phyloP scores from a whole-genome alignment of 1,140 invertebrate genomes.

The Drosophila miranda region DNA sequence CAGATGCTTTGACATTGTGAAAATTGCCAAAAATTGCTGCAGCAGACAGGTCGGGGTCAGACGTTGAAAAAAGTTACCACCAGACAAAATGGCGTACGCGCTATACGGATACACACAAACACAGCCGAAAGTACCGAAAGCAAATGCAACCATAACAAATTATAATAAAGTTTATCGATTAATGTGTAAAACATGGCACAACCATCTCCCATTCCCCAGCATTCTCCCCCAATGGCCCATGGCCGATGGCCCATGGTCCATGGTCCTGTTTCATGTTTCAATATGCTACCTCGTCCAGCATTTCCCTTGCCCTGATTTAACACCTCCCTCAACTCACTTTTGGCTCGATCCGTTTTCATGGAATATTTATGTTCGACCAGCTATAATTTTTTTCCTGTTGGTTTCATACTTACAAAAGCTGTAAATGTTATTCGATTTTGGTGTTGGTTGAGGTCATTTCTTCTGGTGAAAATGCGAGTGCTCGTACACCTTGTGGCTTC shows the following conservation, averaged over 20 bases:
- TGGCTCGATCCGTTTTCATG: constrained; percentile 31
- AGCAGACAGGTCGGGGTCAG: constrained; percentile 34
- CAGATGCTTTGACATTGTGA: constrained; percentile 46
- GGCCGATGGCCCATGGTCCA: constrained; percentile 15
- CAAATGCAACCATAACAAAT: constrained; percentile 61
- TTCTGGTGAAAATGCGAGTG: no score
- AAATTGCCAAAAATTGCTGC: constrained; percentile 44
- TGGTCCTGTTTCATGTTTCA: constrained; percentile 51
- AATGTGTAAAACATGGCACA: constrained; percentile 53
- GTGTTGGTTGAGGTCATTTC: not conserved
- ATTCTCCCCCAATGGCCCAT: not conserved
- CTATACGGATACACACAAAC: constrained; percentile 15
- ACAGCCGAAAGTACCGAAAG: constrained; percentile 2
- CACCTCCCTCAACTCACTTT: not conserved
- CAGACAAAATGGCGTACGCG: constrained; percentile 52
- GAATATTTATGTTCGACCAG: constrained; percentile 51
- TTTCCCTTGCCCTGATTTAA: constrained; percentile 1
- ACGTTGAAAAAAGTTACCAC: constrained; percentile 39
- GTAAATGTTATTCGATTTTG: not conserved
- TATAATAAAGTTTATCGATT: constrained; percentile 79
- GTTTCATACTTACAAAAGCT: constrained; percentile 1
- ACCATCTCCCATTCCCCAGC: not conserved
- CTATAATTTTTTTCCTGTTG: constrained; percentile 15
- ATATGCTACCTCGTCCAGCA: constrained; percentile 45
- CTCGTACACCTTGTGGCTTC: no score